Evolutionary conservation across 2,113 vertebrate genomes (phyloP).

Genomic region (Psophia crepitans): DNA sequence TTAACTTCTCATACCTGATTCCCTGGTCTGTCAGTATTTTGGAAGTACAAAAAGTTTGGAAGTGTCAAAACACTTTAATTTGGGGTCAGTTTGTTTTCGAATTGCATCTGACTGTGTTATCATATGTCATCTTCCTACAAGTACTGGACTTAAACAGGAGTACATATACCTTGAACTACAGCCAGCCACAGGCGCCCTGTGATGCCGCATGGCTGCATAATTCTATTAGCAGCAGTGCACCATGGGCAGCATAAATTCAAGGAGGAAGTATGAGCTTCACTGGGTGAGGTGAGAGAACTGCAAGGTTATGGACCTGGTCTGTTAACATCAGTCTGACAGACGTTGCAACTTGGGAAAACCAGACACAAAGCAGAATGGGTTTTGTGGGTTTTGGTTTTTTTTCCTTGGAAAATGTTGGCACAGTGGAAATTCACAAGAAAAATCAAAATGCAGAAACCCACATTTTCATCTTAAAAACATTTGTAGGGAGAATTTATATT

Average conservation of each 20-base stretch:
- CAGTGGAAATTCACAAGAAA: not conserved
- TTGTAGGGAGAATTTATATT: not conserved
- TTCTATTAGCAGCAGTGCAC: not conserved
- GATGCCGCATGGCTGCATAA: rapidly evolving
- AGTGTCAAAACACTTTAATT: not conserved
- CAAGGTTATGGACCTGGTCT: not conserved
- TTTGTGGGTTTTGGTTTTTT: not conserved
- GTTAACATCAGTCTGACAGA: not conserved
- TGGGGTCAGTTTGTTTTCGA: not conserved
- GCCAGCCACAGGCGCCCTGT: not conserved
- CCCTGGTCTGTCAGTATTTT: not conserved
- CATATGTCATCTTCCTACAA: not conserved
- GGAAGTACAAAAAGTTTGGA: not conserved
- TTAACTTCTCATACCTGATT: not conserved
- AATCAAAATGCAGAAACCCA: not conserved
- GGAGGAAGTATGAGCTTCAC: not conserved
- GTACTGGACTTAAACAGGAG: not conserved
- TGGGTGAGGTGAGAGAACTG: not conserved
- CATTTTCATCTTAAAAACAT: not conserved
- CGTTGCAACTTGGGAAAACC: not conserved
- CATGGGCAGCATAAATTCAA: not conserved
- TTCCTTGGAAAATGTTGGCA: not conserved
- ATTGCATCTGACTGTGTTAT: not conserved
- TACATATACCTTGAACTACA: not conserved
- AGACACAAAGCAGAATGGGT: not conserved